Percentiles rank a stretch among this genome's conserved stretches.
Conservation (phyloP, 2,113 vertebrate genomes). For the Atherinomorus stipes region DNA sequence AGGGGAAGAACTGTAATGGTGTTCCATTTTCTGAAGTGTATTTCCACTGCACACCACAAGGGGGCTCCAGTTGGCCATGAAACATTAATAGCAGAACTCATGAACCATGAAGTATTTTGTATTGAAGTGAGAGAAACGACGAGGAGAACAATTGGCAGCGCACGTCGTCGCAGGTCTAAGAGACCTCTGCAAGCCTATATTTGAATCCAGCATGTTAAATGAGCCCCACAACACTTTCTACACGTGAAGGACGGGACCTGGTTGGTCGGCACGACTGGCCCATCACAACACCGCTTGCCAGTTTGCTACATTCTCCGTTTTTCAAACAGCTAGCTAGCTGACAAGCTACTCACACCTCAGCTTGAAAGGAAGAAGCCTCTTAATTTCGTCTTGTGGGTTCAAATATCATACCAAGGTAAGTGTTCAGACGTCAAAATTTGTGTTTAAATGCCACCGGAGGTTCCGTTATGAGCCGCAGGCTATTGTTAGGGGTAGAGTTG, state of each 20-base stretch:
- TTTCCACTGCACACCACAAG: neutral
- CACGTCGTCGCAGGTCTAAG: neutral
- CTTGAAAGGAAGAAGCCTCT: constrained; percentile 4
- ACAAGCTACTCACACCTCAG: constrained; percentile 14
- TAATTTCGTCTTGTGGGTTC: neutral
- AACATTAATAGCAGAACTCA: neutral
- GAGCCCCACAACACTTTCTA: constrained; percentile 4
- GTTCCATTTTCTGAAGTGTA: no score
- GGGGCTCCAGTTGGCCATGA: neutral
- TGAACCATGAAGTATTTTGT: constrained; percentile 14
- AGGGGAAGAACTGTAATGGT: no score
- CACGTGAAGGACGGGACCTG: constrained; percentile 29
- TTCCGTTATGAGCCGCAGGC: neutral
- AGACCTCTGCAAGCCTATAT: neutral
- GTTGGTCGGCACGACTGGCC: constrained; percentile 56
- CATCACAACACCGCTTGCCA: constrained; percentile 33
- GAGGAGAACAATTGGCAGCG: neutral
- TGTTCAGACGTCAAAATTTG: neutral
- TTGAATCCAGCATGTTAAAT: neutral
- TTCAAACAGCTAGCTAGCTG: constrained; percentile 48
- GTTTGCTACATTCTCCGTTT: constrained; percentile 11
- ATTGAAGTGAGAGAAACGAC: constrained; percentile 26
- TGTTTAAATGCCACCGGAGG: neutral
- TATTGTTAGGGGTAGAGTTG: neutral
- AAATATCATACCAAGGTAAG: constrained; percentile 50